Evolutionary conservation across 2,888 invertebrate genomes (phyloP).

Genomic region (Stenurella melanura): DNA sequence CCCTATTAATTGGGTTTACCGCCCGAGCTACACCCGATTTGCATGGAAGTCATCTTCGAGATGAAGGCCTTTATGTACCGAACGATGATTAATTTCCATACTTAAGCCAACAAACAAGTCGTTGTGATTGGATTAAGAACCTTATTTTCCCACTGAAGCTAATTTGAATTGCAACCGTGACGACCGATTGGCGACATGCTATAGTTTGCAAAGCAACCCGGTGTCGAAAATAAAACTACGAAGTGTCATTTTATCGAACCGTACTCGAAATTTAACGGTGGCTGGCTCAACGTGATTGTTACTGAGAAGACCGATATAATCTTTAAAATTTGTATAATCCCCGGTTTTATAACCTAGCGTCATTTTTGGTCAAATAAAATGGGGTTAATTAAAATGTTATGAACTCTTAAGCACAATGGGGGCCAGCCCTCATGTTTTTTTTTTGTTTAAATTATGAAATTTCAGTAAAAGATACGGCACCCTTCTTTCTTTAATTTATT

Average conservation of each 20-base stretch:
- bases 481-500: too few species aligned
- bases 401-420: neutral
- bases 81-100: constrained; percentile 15
- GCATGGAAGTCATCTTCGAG: constrained; percentile 17
- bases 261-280: neutral
- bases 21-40: constrained; percentile 13
- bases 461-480: too few species aligned
- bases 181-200: neutral
- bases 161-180: constrained; percentile 7
- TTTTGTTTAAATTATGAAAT: too few species aligned
- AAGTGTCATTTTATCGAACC: neutral
- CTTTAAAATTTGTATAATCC: neutral
- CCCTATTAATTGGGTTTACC: neutral
- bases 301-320: neutral
- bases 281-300: neutral
- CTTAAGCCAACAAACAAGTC: constrained; percentile 18
- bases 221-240: neutral
- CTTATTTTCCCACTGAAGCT: constrained; percentile 12
- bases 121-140: constrained; percentile 12
- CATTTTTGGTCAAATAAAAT: neutral
- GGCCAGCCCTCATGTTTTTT: too few species aligned
- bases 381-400: neutral
- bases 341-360: neutral
- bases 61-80: constrained; percentile 11
- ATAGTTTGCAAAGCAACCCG: neutral